A percentile compares a stretch with the other conserved stretches of the same genome.
phyloP scores from a whole-genome alignment of 2,113 vertebrate genomes.

The Sapayoa aenigma region DNA sequence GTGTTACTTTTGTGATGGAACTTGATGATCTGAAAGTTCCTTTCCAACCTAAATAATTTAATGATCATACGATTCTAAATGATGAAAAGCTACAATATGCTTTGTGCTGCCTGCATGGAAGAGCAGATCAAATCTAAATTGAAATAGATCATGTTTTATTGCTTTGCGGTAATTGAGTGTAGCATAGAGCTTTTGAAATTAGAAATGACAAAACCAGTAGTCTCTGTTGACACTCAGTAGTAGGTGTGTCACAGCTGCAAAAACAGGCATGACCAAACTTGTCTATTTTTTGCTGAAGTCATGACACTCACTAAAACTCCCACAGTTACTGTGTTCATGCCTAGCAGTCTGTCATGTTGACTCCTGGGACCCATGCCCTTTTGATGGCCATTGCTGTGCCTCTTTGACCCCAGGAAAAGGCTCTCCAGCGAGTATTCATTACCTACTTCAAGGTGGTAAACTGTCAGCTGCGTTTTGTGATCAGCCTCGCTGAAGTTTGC shows the following conservation, averaged over 20 bases:
- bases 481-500: not conserved
- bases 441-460: not conserved
- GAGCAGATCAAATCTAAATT: not conserved
- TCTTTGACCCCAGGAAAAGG: not conserved
- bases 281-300: not conserved
- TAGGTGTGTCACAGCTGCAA: not conserved
- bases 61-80: not conserved
- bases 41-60: not conserved
- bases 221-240: not conserved
- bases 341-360: not conserved
- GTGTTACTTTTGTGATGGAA: not conserved
- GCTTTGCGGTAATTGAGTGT: not conserved
- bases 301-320: not conserved
- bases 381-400: no score
- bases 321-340: accelerated
- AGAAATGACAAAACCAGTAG: not conserved
- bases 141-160: slow-evolving; percentile 13
- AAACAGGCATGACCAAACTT: not conserved
- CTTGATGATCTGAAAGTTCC: not conserved
- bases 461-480: not conserved
- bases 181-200: not conserved
- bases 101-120: not conserved
- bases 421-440: not conserved
- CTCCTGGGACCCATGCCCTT: not conserved
- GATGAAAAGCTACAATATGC: not conserved